Base-by-base conservation (phyloP, 1,140 invertebrate genomes). In the Trichonephila clavipes region DNA sequence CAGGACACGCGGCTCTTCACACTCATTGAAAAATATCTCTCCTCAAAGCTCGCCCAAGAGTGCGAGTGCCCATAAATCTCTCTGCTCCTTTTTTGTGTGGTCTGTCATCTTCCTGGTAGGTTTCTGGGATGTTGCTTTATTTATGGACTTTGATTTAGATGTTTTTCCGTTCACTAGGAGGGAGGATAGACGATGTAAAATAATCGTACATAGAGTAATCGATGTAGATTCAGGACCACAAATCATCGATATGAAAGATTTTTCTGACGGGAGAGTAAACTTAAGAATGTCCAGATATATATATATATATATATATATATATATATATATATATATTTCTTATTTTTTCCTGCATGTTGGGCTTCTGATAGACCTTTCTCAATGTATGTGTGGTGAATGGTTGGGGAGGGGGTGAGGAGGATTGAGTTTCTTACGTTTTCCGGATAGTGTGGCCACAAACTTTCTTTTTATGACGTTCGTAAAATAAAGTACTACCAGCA, bases 181-280 rank as follows among this genome's bases (percentile, higher is more conserved):
- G 88, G 19, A 81, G 58, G 44, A 81, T 21, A 61, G 64, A 21
- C 62, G 90, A 92, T 85, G 90, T 92, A 92, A 92, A 92, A 83
- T 92, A 92, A 92, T 92, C 90, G 77, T 81, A 85, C 72, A 59
- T 24, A 58, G 81, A 83, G 90, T 92, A 92, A 92, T 92, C 90
- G 90, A 92, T 92, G 90, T 92, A 92, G 77, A 92, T 92, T 61
- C 77, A n/a, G 64, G 81, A 77, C 90, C 62, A 92, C 90, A 92
- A 92, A 92, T 92, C 90, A 92, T 92, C 90, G 90, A 92, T 92
- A 92, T 92, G 90, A 92, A 85, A 92, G 90, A 66, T 92, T 92
- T 92, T 85, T 92, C 90, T 92, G 90, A 85, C 90, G 82, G 77
- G 59, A 85, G 51, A 66, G 90, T 92, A 92, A 92, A 92, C 90